Base-by-base conservation (phyloP, 2,888 invertebrate genomes). In the Drosophila macrospina region DNA sequence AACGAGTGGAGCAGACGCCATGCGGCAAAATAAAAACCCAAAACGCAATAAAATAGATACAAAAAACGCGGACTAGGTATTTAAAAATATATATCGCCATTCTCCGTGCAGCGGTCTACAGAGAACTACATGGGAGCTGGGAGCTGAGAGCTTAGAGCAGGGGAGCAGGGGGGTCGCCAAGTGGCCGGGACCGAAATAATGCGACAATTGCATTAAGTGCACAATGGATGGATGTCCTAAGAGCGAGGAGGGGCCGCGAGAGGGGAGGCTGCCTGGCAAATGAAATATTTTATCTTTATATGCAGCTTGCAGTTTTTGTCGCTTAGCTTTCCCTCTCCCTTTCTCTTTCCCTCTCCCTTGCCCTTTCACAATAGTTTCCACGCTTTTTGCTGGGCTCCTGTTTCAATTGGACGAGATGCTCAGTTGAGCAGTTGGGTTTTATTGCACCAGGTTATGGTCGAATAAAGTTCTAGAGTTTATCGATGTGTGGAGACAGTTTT, bases 161-260 rank as follows among this genome's bases (percentile, higher is more conserved):
- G n/a, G n/a, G n/a, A n/a, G n/a, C n/a, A n/a, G n/a, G 20, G 20
- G 20, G 20, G 20, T 20, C 20, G 20, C 50, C 50, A 51, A 79
- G 83, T 66, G 69, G 77, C 50, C 50, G 60, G 59, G 64, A 42
- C 57, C 60, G 62, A 80, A 88, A 83, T 83, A 83, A 83, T 83
- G 83, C 87, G 83, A 83, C 83, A 83, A 83, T 83, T 83, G 83
- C 83, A 83, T 83, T 83, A 83, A 88, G 89, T 86, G 83, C 81
- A 84, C 78, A 85, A 74, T 69, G 84, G 77, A 70, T 66, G 69
- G 71, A 74, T 74, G 79, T 60, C 62, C 69, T 59, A 59, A 10
- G 36, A 61, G 26, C 37, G 44, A 20, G 48, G 34, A 36, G 5
- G 6, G 44, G 42, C 15, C 7, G 34, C 5, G 30, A n/a, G n/a